A percentile compares a stretch with the other conserved stretches of the same genome.
These are phyloP conservation scores for Anguilla obscura DNA, from an alignment of 2,797 vertebrate species.

Conservation along the genomic window DNA sequence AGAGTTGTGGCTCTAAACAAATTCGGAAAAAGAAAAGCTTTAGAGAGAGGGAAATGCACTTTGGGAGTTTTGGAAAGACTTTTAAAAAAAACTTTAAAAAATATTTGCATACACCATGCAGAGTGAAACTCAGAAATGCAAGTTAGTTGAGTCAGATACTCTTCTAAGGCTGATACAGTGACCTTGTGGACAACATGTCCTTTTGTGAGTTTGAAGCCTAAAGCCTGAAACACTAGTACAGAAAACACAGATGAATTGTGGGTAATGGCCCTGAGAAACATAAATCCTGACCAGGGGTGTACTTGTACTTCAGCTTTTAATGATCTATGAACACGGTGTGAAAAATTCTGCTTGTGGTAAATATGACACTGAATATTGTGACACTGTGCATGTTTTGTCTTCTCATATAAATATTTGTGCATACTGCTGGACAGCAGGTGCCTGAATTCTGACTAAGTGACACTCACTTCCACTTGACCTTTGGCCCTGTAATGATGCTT, in stretches of 20 bases:
- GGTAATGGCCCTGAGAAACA: neutral
- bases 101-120: neutral
- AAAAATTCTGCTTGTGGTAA: neutral
- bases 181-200: neutral
- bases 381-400: neutral
- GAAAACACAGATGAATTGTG: neutral
- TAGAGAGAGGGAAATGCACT: neutral
- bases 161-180: neutral
- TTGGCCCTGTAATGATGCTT: constrained; percentile 42
- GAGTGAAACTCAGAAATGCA: neutral
- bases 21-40: neutral
- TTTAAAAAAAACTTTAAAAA: too few species aligned
- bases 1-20: neutral
- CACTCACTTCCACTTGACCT: constrained; percentile 37
- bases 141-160: neutral
- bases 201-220: neutral
- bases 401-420: neutral
- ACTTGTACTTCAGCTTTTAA: neutral
- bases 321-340: neutral
- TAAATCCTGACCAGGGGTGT: neutral
- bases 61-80: neutral
- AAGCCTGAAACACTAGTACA: neutral
- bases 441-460: constrained; percentile 34
- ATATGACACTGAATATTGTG: neutral
- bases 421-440: constrained; percentile 30